Conservation (phyloP, 2,113 vertebrate species). For the Nettapus auritus region DNA sequence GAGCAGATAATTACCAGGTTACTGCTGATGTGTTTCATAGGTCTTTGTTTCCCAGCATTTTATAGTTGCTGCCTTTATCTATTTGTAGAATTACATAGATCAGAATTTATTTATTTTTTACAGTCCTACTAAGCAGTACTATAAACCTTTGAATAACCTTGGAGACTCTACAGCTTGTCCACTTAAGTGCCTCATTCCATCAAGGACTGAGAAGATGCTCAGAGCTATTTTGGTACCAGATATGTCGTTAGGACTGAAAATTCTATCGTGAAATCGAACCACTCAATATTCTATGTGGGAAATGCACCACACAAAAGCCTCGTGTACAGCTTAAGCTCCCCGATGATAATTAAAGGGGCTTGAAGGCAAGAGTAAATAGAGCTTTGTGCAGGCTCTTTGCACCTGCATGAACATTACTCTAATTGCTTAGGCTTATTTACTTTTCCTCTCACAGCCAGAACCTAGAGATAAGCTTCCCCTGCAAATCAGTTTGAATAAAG, state of each 20-base stretch:
- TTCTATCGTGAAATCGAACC: not conserved
- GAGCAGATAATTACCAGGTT: not conserved
- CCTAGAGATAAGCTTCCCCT: slow-evolving; percentile 37
- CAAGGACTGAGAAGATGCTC: not conserved
- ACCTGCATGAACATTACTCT: slow-evolving; percentile 33
- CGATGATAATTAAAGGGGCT: not conserved
- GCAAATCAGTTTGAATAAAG: slow-evolving; percentile 40
- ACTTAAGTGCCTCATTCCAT: not conserved
- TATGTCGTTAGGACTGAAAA: not conserved
- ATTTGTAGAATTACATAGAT: not conserved
- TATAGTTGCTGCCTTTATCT: not conserved
- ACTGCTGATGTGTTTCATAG: not conserved
- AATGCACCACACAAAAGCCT: slow-evolving; percentile 5
- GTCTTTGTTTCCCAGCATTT: not conserved
- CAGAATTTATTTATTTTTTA: not conserved
- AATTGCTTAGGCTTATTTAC: slow-evolving; percentile 60
- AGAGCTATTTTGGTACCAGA: slow-evolving; percentile 23
- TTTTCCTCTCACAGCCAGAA: slow-evolving; percentile 35
- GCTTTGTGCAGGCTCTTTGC: slow-evolving; percentile 40
- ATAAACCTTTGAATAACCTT: slow-evolving; percentile 13
- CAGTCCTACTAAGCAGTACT: not conserved
- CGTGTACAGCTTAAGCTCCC: not conserved
- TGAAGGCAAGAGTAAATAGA: slow-evolving; percentile 38
- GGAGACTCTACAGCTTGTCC: not conserved
- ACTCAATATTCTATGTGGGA: not conserved